phyloP scores from a whole-genome alignment of 2,113 vertebrate species.

The Castor canadensis region DNA sequence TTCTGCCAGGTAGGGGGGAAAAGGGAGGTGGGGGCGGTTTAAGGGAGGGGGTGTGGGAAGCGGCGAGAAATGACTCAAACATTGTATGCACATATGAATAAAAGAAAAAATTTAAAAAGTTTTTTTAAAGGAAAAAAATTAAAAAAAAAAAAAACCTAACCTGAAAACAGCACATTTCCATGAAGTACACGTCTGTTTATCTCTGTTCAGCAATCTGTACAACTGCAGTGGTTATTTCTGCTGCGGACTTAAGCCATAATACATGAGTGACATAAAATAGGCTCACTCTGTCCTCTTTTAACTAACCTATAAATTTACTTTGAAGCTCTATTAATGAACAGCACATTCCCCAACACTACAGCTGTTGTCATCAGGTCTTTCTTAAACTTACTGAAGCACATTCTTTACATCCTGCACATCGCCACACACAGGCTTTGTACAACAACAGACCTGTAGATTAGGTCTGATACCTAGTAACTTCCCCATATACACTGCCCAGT shows the following conservation, averaged over 20 bases:
- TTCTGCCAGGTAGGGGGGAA: too few relatives aligned
- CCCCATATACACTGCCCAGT: neutral
- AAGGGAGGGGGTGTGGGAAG: too few relatives aligned
- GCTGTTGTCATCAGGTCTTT: neutral
- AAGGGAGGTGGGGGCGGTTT: too few relatives aligned
- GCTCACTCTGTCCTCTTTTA: neutral
- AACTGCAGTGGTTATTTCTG: conserved; percentile 28
- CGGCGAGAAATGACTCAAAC: too few relatives aligned
- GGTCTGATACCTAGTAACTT: neutral
- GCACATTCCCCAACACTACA: neutral
- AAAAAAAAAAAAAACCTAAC: conserved; percentile 48
- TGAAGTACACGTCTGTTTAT: neutral
- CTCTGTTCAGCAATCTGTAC: neutral
- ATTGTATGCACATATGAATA: too few relatives aligned
- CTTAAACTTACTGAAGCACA: conserved; percentile 25
- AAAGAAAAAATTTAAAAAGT: too few relatives aligned
- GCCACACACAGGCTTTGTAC: neutral
- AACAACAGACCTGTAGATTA: neutral
- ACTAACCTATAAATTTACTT: conserved; percentile 30
- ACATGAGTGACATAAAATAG: neutral
- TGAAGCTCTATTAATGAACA: conserved; percentile 15
- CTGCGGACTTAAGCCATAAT: neutral
- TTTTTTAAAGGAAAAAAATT: too few relatives aligned
- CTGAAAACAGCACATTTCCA: neutral
- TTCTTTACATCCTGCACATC: neutral